Base-by-base conservation (phyloP, 2,888 invertebrate genomes). In the Apamea anceps region DNA sequence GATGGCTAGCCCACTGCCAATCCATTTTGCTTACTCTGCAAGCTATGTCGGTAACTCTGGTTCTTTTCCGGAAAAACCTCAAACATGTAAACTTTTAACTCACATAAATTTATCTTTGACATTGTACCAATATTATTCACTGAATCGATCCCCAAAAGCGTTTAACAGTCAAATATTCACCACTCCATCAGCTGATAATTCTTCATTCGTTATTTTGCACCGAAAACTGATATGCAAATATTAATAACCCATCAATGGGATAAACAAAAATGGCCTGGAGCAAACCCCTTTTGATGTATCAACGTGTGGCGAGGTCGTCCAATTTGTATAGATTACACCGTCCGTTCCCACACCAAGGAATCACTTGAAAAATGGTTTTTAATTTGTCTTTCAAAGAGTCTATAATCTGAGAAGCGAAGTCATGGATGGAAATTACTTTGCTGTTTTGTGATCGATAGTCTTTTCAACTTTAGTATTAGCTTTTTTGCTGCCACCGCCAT, bases 301-400 rank as follows among this genome's bases (percentile, higher is more conserved):
- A 91, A 88, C 90, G 91, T 90, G 88, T 88, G 90, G 85, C 85
- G 77, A 90, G 85, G 81, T 89, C 89, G 78, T 86, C 88, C 92
- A 92, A 94, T 94, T 93, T 92, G 92, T 92, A 92, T 92, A 93
- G 93, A 94, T 94, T 94, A 93, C 91, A 90, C 91, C 88, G 88
- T 87, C 88, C 79, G 81, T 48, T 80, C 72, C n/a, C 68, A 81
- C 87, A 66, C 75, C 74, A 57, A 91, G 91, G 92, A 93, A 93
- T 94, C 90, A 91, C 90, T 91, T 93, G 93, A 93, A 94, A 94
- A 94, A 94, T 94, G 91, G 91, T 91, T 93, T 93, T 94, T 92
- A 94, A 94, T 94, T 93, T 93, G 92, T 93, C 75, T 77, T 48
- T 77, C 78, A 85, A 78, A 77, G 77, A 85, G 80, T 87, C 66